phyloP scores from a whole-genome alignment of 1,140 invertebrate species.

The Tenebrio molitor region DNA sequence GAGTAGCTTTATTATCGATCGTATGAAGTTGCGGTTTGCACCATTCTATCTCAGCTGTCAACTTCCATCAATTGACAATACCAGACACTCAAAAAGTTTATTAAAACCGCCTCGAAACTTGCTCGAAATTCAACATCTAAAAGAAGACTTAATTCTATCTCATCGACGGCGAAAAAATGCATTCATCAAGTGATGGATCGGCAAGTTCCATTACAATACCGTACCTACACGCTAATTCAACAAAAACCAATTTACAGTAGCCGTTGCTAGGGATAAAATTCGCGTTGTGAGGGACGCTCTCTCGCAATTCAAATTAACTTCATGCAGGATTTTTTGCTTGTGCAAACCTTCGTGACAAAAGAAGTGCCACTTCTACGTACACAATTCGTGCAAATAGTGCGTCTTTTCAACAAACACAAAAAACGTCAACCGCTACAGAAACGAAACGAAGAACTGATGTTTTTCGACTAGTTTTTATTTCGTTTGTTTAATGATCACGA shows the following conservation, averaged over 20 bases:
- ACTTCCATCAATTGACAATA: slow-evolving; percentile 28
- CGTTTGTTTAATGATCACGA: slow-evolving; percentile 17
- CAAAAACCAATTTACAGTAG: slow-evolving; percentile 5
- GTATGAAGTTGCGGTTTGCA: slow-evolving; percentile 34
- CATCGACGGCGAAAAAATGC: slow-evolving; percentile 5
- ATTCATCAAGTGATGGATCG: slow-evolving; percentile 31
- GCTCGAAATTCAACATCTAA: neutral
- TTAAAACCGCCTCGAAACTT: slow-evolving; percentile 17
- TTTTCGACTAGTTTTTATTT: slow-evolving; percentile 4
- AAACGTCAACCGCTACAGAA: neutral
- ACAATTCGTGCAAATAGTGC: neutral
- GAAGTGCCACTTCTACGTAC: neutral
- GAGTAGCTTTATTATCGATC: slow-evolving; percentile 24
- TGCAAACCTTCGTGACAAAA: neutral
- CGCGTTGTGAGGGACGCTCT: neutral
- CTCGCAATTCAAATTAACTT: slow-evolving; percentile 5
- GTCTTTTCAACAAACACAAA: neutral
- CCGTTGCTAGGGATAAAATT: neutral
- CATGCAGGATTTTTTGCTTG: slow-evolving; percentile 4
- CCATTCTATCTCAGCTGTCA: slow-evolving; percentile 6
- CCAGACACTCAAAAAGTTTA: slow-evolving; percentile 27
- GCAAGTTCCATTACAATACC: slow-evolving; percentile 18
- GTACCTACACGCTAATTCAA: neutral
- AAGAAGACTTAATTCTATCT: slow-evolving; percentile 19
- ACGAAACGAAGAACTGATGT: neutral